These are phyloP conservation scores for Phoenicopterus ruber DNA, from an alignment of 2,113 vertebrate genomes.

Conservation along the genomic window DNA sequence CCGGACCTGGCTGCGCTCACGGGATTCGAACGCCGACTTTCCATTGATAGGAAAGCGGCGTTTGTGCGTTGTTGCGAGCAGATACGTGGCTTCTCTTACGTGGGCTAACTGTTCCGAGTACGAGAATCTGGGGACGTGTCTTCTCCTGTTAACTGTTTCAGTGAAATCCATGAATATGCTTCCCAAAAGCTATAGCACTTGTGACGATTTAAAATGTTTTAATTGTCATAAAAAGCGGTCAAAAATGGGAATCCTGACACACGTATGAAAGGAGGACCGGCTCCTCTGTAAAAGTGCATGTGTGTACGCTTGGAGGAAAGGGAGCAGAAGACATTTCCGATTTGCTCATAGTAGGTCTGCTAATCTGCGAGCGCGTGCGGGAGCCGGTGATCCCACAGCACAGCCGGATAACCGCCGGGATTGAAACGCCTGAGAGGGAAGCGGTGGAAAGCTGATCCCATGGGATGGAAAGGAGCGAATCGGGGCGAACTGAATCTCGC, in stretches of 20 bases:
- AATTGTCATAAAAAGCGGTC: neutral
- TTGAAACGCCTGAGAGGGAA: neutral
- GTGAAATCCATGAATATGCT: neutral
- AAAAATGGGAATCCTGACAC: neutral
- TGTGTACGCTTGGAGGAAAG: neutral
- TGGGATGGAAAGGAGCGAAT: neutral
- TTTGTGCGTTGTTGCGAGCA: neutral
- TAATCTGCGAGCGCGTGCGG: neutral
- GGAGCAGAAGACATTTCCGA: neutral
- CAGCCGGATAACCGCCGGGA: neutral
- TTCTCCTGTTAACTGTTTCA: neutral
- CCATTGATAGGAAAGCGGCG: neutral
- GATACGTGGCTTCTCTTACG: neutral
- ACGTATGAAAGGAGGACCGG: neutral
- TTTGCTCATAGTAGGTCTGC: constrained; percentile 10
- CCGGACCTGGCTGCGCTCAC: neutral
- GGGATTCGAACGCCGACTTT: neutral
- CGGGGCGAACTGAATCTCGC: neutral
- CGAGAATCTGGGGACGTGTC: neutral
- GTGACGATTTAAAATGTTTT: neutral
- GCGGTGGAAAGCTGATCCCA: neutral
- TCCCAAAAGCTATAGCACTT: neutral
- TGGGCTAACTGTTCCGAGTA: neutral
- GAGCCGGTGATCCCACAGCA: neutral
- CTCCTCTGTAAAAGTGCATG: neutral